phyloP scores from a whole-genome alignment of 2,113 vertebrate genomes.

The Takifugu flavidus region DNA sequence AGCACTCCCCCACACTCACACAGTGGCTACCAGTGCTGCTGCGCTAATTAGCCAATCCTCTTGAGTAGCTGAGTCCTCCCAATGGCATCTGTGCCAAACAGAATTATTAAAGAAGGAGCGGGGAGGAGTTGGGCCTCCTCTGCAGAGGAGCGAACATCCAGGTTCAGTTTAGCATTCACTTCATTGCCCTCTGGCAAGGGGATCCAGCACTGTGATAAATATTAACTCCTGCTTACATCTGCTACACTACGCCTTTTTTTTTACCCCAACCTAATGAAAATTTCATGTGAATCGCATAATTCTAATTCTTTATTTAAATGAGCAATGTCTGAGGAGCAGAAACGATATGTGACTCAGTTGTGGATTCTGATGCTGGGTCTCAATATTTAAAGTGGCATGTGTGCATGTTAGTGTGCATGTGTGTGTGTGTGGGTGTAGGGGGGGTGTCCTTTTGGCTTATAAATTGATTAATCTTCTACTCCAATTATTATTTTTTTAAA shows the following conservation, averaged over 20 bases:
- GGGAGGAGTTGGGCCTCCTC: constrained; percentile 43
- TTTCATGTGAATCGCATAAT: constrained; percentile 56
- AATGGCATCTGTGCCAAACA: constrained; percentile 63
- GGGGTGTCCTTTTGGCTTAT: constrained; percentile 27
- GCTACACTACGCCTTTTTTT: constrained; percentile 6
- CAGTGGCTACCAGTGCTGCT: constrained; percentile 55
- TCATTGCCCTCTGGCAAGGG: constrained; percentile 33
- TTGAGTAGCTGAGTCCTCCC: constrained; percentile 55
- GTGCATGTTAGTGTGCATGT: neutral
- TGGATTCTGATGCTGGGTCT: constrained; percentile 7
- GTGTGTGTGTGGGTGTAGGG: neutral
- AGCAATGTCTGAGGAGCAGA: constrained; percentile 30
- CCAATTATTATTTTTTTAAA: constrained; percentile 45
- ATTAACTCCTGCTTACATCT: constrained; percentile 56
- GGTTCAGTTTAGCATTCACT: constrained; percentile 50
- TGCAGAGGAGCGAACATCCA: constrained; percentile 49
- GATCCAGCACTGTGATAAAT: constrained; percentile 49
- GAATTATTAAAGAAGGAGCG: constrained; percentile 64
- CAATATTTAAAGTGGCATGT: constrained; percentile 2
- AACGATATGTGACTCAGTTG: constrained; percentile 31
- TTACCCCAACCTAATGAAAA: constrained; percentile 49
- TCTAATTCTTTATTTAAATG: constrained; percentile 53
- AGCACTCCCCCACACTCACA: constrained; percentile 44
- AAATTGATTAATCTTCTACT: constrained; percentile 43
- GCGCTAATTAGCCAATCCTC: constrained; percentile 66